Evolutionary conservation across 2,888 invertebrate species (phyloP).

Genomic region (Anoplius nigerrimus): DNA sequence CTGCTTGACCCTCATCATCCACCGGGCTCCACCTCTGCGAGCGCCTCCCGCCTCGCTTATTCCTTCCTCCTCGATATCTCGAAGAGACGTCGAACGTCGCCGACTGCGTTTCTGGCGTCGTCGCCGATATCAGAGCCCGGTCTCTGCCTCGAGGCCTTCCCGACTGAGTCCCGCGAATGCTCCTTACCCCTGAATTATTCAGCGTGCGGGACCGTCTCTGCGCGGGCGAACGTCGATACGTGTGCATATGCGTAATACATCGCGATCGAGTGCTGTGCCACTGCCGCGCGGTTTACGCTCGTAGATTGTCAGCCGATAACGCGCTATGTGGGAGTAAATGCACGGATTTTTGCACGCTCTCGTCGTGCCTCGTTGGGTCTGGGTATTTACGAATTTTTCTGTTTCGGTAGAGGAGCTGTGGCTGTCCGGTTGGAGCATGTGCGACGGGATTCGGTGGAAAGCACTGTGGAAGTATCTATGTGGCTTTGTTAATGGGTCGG

Average conservation of each 20-base stretch:
- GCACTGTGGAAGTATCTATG: no score
- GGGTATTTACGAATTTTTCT: no score
- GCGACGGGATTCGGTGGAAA: no score
- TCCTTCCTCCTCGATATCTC: slow-evolving; percentile 47
- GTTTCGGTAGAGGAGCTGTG: no score
- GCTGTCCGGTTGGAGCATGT: no score
- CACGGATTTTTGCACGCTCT: no score
- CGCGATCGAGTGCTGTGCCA: no score
- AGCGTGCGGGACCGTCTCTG: slow-evolving; percentile 50
- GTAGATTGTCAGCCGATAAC: no score
- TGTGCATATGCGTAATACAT: slow-evolving; percentile 28
- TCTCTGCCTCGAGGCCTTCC: slow-evolving; percentile 7
- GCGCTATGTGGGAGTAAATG: no score
- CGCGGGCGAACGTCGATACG: slow-evolving; percentile 41
- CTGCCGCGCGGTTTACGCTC: no score
- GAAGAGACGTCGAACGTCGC: slow-evolving; percentile 58
- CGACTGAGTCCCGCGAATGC: slow-evolving; percentile 2
- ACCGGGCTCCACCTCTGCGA: neutral
- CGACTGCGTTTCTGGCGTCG: slow-evolving; percentile 35
- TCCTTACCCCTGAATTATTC: slow-evolving; percentile 51
- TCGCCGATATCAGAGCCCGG: slow-evolving; percentile 51
- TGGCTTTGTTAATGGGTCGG: no score
- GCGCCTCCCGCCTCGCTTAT: neutral
- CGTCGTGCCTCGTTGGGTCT: no score
- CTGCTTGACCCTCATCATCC: slow-evolving; percentile 12